Evolutionary conservation across 1,140 invertebrate species (phyloP).

Genomic region (Nebria ingens): DNA sequence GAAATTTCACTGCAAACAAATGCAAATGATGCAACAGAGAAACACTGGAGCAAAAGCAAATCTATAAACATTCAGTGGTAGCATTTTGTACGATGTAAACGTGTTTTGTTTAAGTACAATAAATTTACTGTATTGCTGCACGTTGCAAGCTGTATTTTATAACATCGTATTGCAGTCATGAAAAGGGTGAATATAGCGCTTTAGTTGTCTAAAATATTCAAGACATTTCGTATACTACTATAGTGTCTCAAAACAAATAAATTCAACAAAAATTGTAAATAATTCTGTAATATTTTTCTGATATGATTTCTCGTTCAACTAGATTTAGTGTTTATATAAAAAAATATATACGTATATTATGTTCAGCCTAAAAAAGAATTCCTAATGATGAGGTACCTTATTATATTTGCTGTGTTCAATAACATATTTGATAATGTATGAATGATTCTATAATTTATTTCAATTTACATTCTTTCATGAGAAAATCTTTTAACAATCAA

Average conservation of each 20-base stretch:
- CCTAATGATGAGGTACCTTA: neutral
- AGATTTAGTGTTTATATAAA: neutral
- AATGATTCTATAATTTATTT: too few relatives aligned
- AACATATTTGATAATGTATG: too few relatives aligned
- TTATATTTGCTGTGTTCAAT: too few relatives aligned
- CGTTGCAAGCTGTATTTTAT: neutral
- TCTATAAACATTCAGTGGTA: neutral
- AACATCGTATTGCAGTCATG: too few relatives aligned
- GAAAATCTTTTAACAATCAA: too few relatives aligned
- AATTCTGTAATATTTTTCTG: too few relatives aligned
- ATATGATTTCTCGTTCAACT: too few relatives aligned
- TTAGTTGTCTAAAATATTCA: too few relatives aligned
- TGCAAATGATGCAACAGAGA: slow-evolving; percentile 1
- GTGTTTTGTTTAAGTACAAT: neutral
- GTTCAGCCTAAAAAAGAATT: neutral
- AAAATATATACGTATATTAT: neutral
- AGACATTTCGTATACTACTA: too few relatives aligned
- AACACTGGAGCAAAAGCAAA: neutral
- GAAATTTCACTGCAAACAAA: neutral
- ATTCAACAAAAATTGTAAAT: neutral
- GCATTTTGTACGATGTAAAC: neutral
- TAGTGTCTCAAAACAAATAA: neutral
- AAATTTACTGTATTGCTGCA: neutral
- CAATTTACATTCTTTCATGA: too few relatives aligned
- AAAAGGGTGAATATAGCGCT: too few relatives aligned